These are phyloP conservation scores for Perdita meconis DNA, from an alignment of 2,888 invertebrate species.

Conservation along the genomic window DNA sequence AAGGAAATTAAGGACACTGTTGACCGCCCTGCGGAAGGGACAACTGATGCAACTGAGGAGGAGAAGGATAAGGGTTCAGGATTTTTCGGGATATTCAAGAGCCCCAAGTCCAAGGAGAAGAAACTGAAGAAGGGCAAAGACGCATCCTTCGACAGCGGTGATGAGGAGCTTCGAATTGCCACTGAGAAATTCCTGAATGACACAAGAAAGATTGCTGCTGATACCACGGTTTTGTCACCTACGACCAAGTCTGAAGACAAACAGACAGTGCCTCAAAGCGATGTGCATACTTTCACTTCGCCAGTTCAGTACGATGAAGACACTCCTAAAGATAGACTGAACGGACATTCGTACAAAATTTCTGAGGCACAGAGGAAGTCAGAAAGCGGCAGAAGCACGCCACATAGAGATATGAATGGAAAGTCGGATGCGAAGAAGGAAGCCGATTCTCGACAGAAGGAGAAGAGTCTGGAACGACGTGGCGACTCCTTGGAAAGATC, in stretches of 20 bases:
- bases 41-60: conserved; percentile 54
- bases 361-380: conserved; percentile 37
- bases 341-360: conserved; percentile 73
- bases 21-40: conserved; percentile 28
- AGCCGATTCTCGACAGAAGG: conserved; percentile 38
- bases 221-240: conserved; percentile 11
- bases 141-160: conserved; percentile 71
- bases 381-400: conserved; percentile 12
- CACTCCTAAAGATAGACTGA: conserved; percentile 72
- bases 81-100: conserved; percentile 80
- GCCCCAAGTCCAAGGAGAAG: conserved; percentile 77
- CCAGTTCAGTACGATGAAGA: conserved; percentile 60
- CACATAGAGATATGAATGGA: conserved; percentile 50
- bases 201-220: conserved; percentile 69
- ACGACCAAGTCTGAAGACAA: conserved; percentile 19
- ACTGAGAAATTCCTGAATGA: conserved; percentile 78
- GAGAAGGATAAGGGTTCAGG: conserved; percentile 70
- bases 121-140: conserved; percentile 72
- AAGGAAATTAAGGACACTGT: conserved; percentile 47
- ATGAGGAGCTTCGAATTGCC: conserved; percentile 63
- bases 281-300: conserved; percentile 62
- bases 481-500: conserved; percentile 31
- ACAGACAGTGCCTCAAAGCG: conserved; percentile 17
- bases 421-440: conserved; percentile 46
- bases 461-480: conserved; percentile 26